Percentiles rank a stretch among this genome's conserved stretches.
These are phyloP conservation scores for Orthonyx spaldingii DNA, from an alignment of 2,113 vertebrate species.

Conservation along the genomic window DNA sequence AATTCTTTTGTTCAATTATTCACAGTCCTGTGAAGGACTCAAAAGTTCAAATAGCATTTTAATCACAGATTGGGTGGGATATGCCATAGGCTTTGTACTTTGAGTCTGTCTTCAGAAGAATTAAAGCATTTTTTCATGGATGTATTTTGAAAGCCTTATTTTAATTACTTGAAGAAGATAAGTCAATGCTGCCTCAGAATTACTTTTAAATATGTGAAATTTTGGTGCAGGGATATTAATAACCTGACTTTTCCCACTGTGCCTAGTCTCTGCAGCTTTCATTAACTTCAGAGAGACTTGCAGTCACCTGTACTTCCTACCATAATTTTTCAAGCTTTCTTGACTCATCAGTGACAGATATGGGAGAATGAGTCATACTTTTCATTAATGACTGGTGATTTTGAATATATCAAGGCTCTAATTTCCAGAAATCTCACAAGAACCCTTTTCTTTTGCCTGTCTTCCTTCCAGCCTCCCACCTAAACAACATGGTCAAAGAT, in stretches of 20 bases:
- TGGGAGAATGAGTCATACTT: background rate
- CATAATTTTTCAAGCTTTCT: background rate
- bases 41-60: background rate
- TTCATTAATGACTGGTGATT: background rate
- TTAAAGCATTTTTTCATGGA: background rate
- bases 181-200: background rate
- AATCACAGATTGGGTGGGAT: background rate
- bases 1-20: constrained; percentile 45
- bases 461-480: background rate
- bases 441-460: background rate
- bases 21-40: background rate
- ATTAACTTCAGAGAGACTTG: background rate
- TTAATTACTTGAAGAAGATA: background rate
- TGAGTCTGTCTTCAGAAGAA: background rate
- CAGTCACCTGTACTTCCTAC: background rate
- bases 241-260: background rate
- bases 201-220: background rate
- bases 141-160: background rate
- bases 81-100: background rate
- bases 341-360: background rate
- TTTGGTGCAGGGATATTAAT: background rate
- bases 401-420: background rate
- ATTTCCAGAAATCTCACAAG: background rate
- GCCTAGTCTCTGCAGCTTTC: background rate
- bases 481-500: background rate